Evolutionary conservation across 2,113 vertebrate species (phyloP).

Genomic region (Siniperca chuatsi): DNA sequence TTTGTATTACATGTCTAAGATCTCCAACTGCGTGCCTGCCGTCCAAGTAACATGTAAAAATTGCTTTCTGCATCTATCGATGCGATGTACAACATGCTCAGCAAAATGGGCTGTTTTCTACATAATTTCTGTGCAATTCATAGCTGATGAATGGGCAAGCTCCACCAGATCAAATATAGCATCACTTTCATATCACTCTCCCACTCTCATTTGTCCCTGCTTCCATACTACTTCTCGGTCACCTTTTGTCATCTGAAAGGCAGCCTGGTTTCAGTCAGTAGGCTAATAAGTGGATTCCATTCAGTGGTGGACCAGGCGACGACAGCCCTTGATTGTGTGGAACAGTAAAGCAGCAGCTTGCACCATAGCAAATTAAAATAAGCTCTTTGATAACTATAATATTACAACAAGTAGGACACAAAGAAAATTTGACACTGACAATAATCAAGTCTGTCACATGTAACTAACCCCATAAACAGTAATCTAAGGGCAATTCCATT

Average conservation of each 20-base stretch:
- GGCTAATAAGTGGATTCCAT: conserved; percentile 27
- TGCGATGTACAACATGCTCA: conserved; percentile 27
- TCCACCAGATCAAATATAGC: conserved; percentile 37
- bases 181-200: conserved; percentile 31
- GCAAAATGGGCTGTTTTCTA: conserved; percentile 10
- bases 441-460: conserved; percentile 21
- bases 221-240: conserved; percentile 5
- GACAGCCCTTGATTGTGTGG: conserved; percentile 59
- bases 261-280: conserved; percentile 66
- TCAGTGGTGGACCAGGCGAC: conserved; percentile 11
- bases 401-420: conserved; percentile 17
- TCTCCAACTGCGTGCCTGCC: conserved; percentile 20
- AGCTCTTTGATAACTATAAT: conserved; percentile 14
- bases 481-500: conserved; percentile 26
- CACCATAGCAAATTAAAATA: conserved; percentile 35
- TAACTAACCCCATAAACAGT: conserved; percentile 14
- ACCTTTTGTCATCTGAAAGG: conserved; percentile 56
- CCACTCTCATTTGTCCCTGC: conserved; percentile 13
- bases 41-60: conserved; percentile 4
- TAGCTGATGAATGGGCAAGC: conserved; percentile 42
- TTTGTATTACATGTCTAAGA: conserved; percentile 11
- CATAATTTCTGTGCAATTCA: conserved; percentile 62
- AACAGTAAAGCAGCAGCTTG: conserved; percentile 43
- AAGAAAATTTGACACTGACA: conserved; percentile 53
- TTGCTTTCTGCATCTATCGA: neutral